Conservation (phyloP, 1,140 invertebrate genomes). For the Steinernema khuongi region DNA sequence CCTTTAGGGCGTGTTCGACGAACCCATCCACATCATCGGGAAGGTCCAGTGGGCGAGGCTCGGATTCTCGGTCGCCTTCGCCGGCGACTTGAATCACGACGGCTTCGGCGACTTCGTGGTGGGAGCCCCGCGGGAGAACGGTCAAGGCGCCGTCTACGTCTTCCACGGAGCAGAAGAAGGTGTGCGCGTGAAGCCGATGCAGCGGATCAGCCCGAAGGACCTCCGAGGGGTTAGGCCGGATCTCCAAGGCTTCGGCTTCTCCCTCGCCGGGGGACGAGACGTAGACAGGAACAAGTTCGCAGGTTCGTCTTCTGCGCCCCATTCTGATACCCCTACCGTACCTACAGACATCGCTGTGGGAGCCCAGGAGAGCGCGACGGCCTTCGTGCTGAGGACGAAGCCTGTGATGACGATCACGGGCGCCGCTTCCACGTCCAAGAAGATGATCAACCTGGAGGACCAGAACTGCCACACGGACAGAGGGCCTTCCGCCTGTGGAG, state of each 20-base stretch:
- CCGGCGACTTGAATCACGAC: constrained; percentile 93
- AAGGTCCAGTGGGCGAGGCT: constrained; percentile 77
- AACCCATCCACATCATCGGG: constrained; percentile 70
- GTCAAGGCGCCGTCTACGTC: constrained; percentile 83
- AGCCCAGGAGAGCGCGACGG: constrained; percentile 75
- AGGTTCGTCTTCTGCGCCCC: constrained; percentile 26
- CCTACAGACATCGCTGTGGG: constrained; percentile 74
- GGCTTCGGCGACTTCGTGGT: constrained; percentile 81
- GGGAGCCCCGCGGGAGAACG: constrained; percentile 86
- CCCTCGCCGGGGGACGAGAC: constrained; percentile 78
- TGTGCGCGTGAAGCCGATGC: constrained; percentile 48
- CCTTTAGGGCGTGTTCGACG: constrained; percentile 64
- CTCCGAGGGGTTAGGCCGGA: not conserved
- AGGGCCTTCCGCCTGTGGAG: not conserved
- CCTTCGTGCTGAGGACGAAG: constrained; percentile 74
- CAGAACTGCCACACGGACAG: constrained; percentile 43
- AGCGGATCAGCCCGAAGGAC: constrained; percentile 39
- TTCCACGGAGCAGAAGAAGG: constrained; percentile 74
- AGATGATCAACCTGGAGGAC: constrained; percentile 55
- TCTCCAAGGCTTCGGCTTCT: constrained; percentile 78
- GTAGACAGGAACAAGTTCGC: constrained; percentile 83
- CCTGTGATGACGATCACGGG: constrained; percentile 75
- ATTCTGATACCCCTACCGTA: not conserved
- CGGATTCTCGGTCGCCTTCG: constrained; percentile 74
- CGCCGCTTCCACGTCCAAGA: constrained; percentile 64